These are phyloP conservation scores for Echinarachnius parma DNA, from an alignment of 53 echinoderm and acorn worm genomes.

Conservation along the genomic window DNA sequence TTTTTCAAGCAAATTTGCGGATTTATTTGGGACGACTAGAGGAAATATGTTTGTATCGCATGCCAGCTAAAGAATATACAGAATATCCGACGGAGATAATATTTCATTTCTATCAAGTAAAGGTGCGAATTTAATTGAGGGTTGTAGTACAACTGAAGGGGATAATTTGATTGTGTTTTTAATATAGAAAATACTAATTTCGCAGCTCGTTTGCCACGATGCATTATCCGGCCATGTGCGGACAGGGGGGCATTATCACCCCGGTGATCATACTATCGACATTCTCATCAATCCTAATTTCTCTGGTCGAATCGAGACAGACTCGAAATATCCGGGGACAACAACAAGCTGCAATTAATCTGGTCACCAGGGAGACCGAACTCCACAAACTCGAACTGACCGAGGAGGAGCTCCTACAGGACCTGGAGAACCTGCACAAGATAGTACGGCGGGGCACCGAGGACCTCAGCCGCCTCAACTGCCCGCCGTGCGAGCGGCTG, in stretches of 20 bases:
- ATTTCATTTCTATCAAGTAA: too few relatives aligned
- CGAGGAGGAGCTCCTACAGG: conserved; percentile 37
- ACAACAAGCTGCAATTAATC: too few relatives aligned
- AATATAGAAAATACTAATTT: neutral
- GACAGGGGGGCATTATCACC: conserved; percentile 14
- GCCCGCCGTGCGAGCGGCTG: conserved; percentile 82
- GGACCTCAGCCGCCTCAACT: conserved; percentile 39
- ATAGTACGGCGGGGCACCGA: conserved; percentile 21
- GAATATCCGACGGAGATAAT: too few relatives aligned
- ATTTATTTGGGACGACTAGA: neutral
- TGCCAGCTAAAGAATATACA: too few relatives aligned
- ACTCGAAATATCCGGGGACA: conserved; percentile 1
- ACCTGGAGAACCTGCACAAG: conserved; percentile 26
- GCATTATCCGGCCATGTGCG: conserved; percentile 4
- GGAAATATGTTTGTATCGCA: too few relatives aligned
- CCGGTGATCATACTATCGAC: conserved; percentile 19
- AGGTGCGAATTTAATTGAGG: too few relatives aligned
- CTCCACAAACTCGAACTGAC: conserved; percentile 21
- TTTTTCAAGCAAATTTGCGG: neutral
- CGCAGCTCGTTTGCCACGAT: neutral
- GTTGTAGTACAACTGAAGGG: too few relatives aligned
- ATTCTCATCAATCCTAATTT: conserved; percentile 7
- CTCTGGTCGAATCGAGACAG: conserved; percentile 18
- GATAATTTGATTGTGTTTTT: neutral
- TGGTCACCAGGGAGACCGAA: neutral